Evolutionary conservation across 1,140 invertebrate species (phyloP), one percentile per base, ranked within the genome.

Genomic region (Oncopodura yosiiana): DNA sequence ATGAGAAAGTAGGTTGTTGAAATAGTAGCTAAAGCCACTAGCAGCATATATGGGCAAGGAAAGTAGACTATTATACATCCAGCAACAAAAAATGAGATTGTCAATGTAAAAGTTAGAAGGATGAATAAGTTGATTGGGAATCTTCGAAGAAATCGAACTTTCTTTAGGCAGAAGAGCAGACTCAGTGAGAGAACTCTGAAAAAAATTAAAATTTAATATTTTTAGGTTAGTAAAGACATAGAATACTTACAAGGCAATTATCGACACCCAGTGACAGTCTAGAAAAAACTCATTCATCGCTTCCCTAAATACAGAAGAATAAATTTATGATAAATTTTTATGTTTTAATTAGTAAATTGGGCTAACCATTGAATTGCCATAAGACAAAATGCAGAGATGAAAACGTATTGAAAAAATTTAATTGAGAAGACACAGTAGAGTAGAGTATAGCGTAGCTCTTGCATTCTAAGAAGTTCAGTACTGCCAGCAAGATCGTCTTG

Each of bases 91-190:
- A 43, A 54, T 2, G 42, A 32, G 29, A 43, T 45, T 53, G 27
- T 23, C 32, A 34, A 12, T 44, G 41, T 43, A 30, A 54, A 36
- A 16, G 30, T 16, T 11, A 54, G 23, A 16, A 54, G 36, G 18
- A 54, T 24, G 3, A 54, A 36, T 32, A 54, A 44, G 46, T 54
- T 54, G 18, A 54, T 38, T 11, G 52, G 52, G 23, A 54, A 45
- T 41, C 43, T 45, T 36, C 52, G 14, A 14, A 29, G 38, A 27
- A 38, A 48, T 1, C 52, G 19, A 37, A 54, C 36, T 24, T 45
- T 34, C 24, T 54, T 54, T 32, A 46, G 19, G n/a, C 52, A 54
- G 43, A 46, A 54, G 43, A 45, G 46, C 18, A 39, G 27, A 24
- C 38, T 16, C 5, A 43, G 34, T 21, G 18, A 53, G 6, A 44